These are phyloP conservation scores for Zaprionus africanus DNA, from an alignment of 1,140 invertebrate genomes.

Conservation along the genomic window DNA sequence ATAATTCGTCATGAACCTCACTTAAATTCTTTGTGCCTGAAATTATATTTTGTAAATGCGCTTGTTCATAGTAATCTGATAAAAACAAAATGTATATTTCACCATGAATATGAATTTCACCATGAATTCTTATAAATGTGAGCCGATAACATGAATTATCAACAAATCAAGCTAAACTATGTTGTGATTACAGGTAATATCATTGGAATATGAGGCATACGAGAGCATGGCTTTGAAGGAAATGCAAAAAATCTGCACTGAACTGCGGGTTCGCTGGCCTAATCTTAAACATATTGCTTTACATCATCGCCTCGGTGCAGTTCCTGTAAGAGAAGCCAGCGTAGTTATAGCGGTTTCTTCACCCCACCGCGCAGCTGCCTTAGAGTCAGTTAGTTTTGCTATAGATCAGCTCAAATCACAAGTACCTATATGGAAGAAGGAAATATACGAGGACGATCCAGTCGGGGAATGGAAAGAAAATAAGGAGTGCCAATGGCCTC, in stretches of 20 bases:
- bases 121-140: background rate
- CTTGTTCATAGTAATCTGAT: no score
- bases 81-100: no score
- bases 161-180: background rate
- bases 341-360: slow-evolving; percentile 96
- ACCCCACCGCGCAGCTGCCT: slow-evolving; percentile 92
- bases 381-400: slow-evolving; percentile 92
- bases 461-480: slow-evolving; percentile 90
- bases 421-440: slow-evolving; percentile 99
- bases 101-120: background rate
- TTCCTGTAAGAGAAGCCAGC: slow-evolving; percentile 95
- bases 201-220: slow-evolving; percentile 97
- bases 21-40: no score
- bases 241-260: slow-evolving; percentile 91
- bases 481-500: slow-evolving; percentile 90
- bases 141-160: background rate
- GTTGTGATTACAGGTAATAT: slow-evolving; percentile 87
- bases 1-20: no score
- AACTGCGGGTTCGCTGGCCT: slow-evolving; percentile 89
- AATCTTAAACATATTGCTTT: slow-evolving; percentile 91
- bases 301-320: slow-evolving; percentile 92
- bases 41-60: no score
- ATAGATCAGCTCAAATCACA: slow-evolving; percentile 94
- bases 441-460: slow-evolving; percentile 90
- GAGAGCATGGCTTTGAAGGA: slow-evolving; percentile 95